Conservation (phyloP, 2,888 invertebrate species). For the Drosophila neotestacea region DNA sequence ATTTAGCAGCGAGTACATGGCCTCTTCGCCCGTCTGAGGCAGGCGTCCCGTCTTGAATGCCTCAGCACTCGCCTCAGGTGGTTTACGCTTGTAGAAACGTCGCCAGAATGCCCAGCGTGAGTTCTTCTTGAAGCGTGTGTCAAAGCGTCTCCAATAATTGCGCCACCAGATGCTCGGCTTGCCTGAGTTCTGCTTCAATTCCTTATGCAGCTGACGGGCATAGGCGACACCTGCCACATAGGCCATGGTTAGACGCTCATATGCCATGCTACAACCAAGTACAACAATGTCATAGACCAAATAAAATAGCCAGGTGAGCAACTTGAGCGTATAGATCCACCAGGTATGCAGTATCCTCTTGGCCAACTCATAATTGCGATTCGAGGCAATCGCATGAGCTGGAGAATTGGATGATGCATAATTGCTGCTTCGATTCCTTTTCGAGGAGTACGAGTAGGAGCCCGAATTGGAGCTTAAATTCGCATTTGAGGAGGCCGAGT, state of each 20-base stretch:
- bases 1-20: constrained; percentile 95
- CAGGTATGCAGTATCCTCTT: constrained; percentile 86
- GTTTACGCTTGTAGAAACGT: constrained; percentile 84
- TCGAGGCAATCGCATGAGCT: constrained; percentile 63
- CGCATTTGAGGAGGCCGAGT: constrained; percentile 64
- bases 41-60: constrained; percentile 86
- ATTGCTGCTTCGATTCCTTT: constrained; percentile 69
- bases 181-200: constrained; percentile 84
- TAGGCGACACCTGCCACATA: constrained; percentile 75
- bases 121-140: constrained; percentile 83
- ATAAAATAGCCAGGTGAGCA: constrained; percentile 91
- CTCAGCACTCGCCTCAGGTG: constrained; percentile 82
- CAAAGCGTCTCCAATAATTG: constrained; percentile 82
- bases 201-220: constrained; percentile 80
- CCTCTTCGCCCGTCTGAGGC: constrained; percentile 96
- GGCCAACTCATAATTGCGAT: constrained; percentile 86
- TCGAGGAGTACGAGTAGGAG: constrained; percentile 81
- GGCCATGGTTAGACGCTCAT: constrained; percentile 79
- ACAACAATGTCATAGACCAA: constrained; percentile 92
- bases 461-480: constrained; percentile 69
- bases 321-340: constrained; percentile 87
- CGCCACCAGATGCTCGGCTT: constrained; percentile 84
- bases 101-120: constrained; percentile 85
- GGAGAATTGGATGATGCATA: constrained; percentile 69
- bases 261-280: constrained; percentile 87